phyloP scores from a whole-genome alignment of 2,888 invertebrate genomes.

The Hirtodrosophila trivittata region DNA sequence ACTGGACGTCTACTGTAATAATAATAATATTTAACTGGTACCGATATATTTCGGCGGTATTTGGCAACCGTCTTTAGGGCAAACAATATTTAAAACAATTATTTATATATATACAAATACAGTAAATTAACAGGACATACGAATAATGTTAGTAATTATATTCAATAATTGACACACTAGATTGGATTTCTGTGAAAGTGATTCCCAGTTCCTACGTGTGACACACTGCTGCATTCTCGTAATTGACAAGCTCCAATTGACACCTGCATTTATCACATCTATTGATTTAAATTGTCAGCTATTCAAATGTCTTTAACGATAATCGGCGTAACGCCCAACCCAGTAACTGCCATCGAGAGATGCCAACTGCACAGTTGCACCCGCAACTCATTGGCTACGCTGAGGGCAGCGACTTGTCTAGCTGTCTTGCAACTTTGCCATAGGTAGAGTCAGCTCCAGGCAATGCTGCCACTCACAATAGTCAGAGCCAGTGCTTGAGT shows the following conservation, averaged over 20 bases:
- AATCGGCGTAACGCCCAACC: conserved; percentile 21
- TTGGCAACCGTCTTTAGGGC: too few species aligned
- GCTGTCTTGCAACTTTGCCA: conserved; percentile 51
- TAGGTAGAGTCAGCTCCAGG: conserved; percentile 39
- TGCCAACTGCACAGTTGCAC: conserved; percentile 43
- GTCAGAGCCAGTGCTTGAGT: conserved; percentile 8
- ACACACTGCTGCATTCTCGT: background rate
- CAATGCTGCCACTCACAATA: conserved; percentile 45
- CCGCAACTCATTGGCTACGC: conserved; percentile 53
- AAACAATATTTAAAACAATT: too few species aligned
- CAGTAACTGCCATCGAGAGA: conserved; percentile 29
- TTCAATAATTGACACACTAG: background rate
- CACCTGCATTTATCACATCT: conserved; percentile 7
- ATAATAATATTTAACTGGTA: too few species aligned
- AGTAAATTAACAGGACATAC: too few species aligned
- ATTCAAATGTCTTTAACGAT: conserved; percentile 11
- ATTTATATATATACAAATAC: too few species aligned
- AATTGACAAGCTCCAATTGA: conserved; percentile 23
- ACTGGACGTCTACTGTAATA: too few species aligned
- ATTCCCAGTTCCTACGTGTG: background rate
- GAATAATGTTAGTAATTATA: too few species aligned
- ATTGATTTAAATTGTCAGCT: conserved; percentile 10
- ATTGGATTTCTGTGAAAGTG: background rate
- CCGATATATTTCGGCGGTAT: too few species aligned
- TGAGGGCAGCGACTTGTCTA: conserved; percentile 37